phyloP scores from a whole-genome alignment of 1,140 invertebrate genomes.

The Bilobella aurantiaca region DNA sequence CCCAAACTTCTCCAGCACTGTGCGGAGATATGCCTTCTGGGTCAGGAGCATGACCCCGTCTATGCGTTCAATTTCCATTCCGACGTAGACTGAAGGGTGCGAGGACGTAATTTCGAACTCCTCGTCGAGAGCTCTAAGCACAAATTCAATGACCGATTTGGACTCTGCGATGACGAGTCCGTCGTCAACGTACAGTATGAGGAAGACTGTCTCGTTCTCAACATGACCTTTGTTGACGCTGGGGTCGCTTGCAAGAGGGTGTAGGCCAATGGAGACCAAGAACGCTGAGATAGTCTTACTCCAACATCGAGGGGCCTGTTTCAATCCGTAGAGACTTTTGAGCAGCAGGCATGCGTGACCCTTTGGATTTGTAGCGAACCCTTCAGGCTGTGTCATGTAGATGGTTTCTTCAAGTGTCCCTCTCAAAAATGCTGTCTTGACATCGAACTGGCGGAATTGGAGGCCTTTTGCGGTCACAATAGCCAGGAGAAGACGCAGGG shows the following conservation, averaged over 20 bases:
- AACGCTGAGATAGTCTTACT: constrained; percentile 25
- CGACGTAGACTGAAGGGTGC: not conserved
- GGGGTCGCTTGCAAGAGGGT: constrained; percentile 36
- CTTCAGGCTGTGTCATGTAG: constrained; percentile 40
- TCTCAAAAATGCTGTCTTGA: constrained; percentile 43
- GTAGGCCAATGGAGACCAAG: constrained; percentile 38
- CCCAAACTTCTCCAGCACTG: not conserved
- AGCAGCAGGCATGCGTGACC: constrained; percentile 36
- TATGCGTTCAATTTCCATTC: not conserved
- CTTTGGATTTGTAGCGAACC: constrained; percentile 1
- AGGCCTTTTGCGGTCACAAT: constrained; percentile 38
- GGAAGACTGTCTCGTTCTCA: constrained; percentile 31
- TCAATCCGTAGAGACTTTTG: constrained; percentile 37
- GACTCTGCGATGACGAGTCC: constrained; percentile 31
- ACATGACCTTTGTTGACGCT: constrained; percentile 38
- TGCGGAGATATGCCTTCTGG: not conserved
- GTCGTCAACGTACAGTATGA: constrained; percentile 45
- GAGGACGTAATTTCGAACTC: not conserved
- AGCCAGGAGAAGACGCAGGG: constrained; percentile 41
- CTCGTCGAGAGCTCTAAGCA: not conserved
- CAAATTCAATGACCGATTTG: not conserved
- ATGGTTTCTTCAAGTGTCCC: constrained; percentile 40
- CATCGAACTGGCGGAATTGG: constrained; percentile 41
- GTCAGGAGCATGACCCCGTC: not conserved
- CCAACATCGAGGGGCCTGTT: constrained; percentile 35